Conservation (phyloP, 1,140 invertebrate genomes). For the Drosophila equinoxialis region DNA sequence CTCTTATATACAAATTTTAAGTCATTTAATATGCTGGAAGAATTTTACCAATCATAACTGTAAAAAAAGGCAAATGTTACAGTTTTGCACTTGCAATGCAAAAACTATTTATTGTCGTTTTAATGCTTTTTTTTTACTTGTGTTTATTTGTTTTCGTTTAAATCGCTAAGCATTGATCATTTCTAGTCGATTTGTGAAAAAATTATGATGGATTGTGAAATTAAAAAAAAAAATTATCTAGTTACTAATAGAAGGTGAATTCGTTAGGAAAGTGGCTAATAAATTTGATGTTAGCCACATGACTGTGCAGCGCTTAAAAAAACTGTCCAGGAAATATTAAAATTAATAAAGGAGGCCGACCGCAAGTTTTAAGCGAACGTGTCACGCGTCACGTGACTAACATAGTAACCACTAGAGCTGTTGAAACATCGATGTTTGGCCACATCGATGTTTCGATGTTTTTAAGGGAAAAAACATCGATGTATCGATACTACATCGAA, state of each 20-base stretch:
- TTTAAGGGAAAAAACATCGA: no score
- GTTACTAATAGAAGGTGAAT: background rate
- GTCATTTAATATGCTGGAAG: no score
- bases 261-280: no score
- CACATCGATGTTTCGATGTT: no score
- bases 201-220: background rate
- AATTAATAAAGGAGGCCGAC: conserved; percentile 11
- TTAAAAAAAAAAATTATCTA: background rate
- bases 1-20: no score
- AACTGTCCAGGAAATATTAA: background rate
- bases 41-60: no score
- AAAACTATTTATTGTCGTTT: no score
- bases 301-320: background rate
- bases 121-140: no score
- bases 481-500: no score
- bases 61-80: no score
- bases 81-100: no score
- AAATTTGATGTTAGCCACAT: background rate
- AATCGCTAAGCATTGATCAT: background rate
- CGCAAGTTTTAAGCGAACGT: conserved; percentile 9
- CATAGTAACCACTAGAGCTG: conserved; percentile 1
- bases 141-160: background rate
- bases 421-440: no score
- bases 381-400: conserved; percentile 13
- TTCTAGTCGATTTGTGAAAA: background rate